Base-by-base conservation (phyloP, 2,113 vertebrate species). In the Nannobrachium achirus region DNA sequence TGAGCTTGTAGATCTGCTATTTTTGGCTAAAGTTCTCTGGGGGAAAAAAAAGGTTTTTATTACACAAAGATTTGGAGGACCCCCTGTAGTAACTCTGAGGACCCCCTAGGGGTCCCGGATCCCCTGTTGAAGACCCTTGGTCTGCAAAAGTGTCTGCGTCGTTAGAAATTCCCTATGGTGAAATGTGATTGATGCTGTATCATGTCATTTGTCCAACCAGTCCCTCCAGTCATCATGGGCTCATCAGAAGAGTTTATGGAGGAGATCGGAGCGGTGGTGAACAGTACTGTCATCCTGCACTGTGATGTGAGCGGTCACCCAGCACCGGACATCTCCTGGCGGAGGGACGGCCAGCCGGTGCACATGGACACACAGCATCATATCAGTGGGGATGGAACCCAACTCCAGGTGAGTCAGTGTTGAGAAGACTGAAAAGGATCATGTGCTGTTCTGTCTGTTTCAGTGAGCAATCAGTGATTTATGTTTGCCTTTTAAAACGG, bases 301-400 rank as follows among this genome's bases (percentile, higher is more conserved):
- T 98, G 97, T 0, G 86, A 92, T 0, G 94, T 86, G 18, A 83
- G 84, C 0, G 96, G 95, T 44, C 84, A 84, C 70, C 97, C 96
- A 0, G 7, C 51, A 5, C 97, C 97, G 0, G 2, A 39, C 0
- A 20, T 98, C 55, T 93, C 93, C 6, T 98, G 97, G 97, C 80
- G 96, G 10, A 89, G 85, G 86, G 95, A 96, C 0, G 91, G 92
- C 1, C 63, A 91, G 64, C 92, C 91, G 0, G 8, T 98, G 13
- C 69, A 66, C 41, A 63, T 50, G 0, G 81, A 88, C 71, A 66
- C 84, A 0, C 83, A 87, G 61, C 93, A 94, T 56, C 91, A 87
- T 60, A 73, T 96, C 59, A 91, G 94, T 40, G 90, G 94, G 48
- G 91, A 92, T 0, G 94, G 95, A n/a, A 89, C 33, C 0, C 77